phyloP scores from a whole-genome alignment of 2,113 vertebrate genomes.

The Crocuta crocuta region DNA sequence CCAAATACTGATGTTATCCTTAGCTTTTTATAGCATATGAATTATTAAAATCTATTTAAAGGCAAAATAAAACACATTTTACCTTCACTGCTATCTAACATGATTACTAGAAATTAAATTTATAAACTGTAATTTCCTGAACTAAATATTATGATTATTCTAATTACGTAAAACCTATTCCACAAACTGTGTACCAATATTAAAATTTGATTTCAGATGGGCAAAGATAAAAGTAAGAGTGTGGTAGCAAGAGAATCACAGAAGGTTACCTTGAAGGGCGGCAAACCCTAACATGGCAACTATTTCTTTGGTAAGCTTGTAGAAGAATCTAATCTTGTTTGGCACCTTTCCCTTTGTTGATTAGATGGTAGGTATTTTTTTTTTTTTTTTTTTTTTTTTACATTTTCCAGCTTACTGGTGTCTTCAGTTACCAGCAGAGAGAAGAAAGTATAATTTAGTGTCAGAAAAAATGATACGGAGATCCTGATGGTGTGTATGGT shows the following conservation, averaged over 20 bases:
- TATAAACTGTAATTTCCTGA: slow-evolving; percentile 1
- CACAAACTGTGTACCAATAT: background rate
- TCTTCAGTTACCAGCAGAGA: background rate
- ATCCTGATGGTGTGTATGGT: background rate
- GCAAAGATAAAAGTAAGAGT: background rate
- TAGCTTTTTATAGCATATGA: background rate
- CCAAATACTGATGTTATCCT: background rate
- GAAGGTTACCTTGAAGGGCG: background rate
- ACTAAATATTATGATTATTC: slow-evolving; percentile 22
- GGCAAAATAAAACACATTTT: background rate
- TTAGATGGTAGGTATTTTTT: background rate
- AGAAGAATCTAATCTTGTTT: background rate
- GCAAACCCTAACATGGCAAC: background rate
- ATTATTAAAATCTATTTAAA: background rate
- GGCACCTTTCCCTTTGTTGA: background rate
- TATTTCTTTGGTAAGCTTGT: background rate
- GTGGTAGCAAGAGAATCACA: background rate
- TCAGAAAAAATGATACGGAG: background rate
- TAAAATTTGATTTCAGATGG: background rate
- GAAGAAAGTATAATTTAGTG: background rate
- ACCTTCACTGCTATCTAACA: background rate
- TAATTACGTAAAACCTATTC: background rate
- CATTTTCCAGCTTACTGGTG: background rate
- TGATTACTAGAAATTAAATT: background rate
- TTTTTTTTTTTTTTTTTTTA: background rate